A percentile compares a stretch with the other conserved stretches of the same genome.
These are phyloP conservation scores for Drosophila seclusa DNA, from an alignment of 2,888 invertebrate species.

Conservation along the genomic window DNA sequence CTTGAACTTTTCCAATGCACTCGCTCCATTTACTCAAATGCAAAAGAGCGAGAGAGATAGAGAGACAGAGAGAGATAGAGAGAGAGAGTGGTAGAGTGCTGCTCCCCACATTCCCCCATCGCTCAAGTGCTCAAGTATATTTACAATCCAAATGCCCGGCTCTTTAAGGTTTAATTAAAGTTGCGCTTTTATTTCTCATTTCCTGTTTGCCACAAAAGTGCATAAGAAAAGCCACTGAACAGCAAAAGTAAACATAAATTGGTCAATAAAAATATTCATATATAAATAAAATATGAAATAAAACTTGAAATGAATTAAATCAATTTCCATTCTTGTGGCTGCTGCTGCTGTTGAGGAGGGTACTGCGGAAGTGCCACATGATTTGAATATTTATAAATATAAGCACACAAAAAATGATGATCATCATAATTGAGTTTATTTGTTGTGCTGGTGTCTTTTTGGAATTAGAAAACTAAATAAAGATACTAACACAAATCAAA, in stretches of 20 bases:
- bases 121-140: conserved; percentile 15
- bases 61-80: neutral
- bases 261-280: conserved; percentile 35
- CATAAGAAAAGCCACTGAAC: conserved; percentile 23
- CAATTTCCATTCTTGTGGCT: conserved; percentile 11
- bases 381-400: conserved; percentile 62
- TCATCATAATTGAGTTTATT: conserved; percentile 49
- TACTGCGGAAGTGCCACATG: conserved; percentile 26
- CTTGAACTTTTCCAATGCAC: conserved; percentile 56
- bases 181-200: conserved; percentile 68
- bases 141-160: conserved; percentile 28
- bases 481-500: conserved; percentile 40
- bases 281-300: conserved; percentile 46
- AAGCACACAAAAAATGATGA: conserved; percentile 39
- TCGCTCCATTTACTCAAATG: conserved; percentile 42
- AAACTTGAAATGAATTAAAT: conserved; percentile 31
- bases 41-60: neutral
- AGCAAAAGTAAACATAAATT: conserved; percentile 11
- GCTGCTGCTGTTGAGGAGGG: conserved; percentile 1
- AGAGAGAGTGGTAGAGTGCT: neutral
- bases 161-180: conserved; percentile 64
- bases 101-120: neutral
- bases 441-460: conserved; percentile 33
- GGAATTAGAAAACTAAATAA: conserved; percentile 43
- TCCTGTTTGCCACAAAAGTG: conserved; percentile 59